Base-by-base conservation (phyloP, 1,140 invertebrate genomes). In the Drosophila lacteicornis region DNA sequence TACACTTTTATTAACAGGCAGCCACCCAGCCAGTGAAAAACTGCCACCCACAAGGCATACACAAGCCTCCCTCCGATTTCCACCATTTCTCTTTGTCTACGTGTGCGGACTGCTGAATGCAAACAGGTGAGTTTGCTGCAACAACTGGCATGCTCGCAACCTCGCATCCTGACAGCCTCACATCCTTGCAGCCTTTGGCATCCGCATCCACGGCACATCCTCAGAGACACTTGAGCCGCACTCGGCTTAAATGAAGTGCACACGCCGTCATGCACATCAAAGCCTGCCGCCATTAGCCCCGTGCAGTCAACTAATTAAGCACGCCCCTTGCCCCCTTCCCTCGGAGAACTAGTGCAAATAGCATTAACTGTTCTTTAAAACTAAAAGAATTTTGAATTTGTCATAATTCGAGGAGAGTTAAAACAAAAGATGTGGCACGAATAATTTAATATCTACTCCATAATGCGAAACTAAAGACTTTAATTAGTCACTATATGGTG, bases 201-300 rank as follows among this genome's bases (percentile, higher is more conserved):
- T 63, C 57, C 61, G 58, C 61, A 76, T 79, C 58, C 66, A 60
- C 25, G 75, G 76, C 78, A 80, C 76, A 67, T 79, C 78, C 82
- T 88, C 77, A 73, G 85, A 84, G 85, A 84, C 84, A 88, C 85
- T 84, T 88, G 85, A 84, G 81, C 69, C 71, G 74, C 84, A 90
- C 84, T 88, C 85, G 80, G 68, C 85, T 87, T 88, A 88, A 88
- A 88, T 88, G 84, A 88, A 88, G 84, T 88, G 84, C 84, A 88
- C 70, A 88, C 85, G 84, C 80, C 78, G 80, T 56, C 78, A 69
- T 90, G 85, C 81, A 88, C 84, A 88, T 88, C 84, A 88, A 88
- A 88, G 84, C 49, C 43, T 19, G 70, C 84, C 80, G 84, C 53
- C 79, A 73, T 73, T 70, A 80, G 65, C 63, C 59, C 51, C 47